Base-by-base conservation (phyloP, 1,140 invertebrate genomes). In the Pachypsylla venusta region DNA sequence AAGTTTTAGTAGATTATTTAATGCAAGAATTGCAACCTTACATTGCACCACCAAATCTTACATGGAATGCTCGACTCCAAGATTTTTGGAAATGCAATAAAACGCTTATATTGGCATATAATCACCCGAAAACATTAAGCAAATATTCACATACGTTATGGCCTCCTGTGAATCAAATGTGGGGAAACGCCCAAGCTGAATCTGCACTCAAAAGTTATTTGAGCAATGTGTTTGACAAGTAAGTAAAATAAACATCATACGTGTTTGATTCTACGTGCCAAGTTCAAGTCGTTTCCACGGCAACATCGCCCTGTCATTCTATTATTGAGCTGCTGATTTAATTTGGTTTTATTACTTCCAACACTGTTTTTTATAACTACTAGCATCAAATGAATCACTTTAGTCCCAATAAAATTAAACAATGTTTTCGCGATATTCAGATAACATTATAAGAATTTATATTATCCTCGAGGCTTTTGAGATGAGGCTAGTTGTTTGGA, bases 101-200 rank as follows among this genome's bases (percentile, higher is more conserved):
- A 61, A 72, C 77, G 53, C 64, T 81, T 0, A 75, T 82, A 54
- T 66, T 82, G 3, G 75, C 77, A 14, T 82, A 82, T 60, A 77
- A 81, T 56, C 66, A 77, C 10, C 56, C 61, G 16, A 58, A 63
- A 1, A 66, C 74, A 1, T 69, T 73, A 4, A 26, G 26, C 1
- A 59, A 62, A 1, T 55, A 53, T 4, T 63, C 65, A 22, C 53
- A 61, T 5, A 67, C 62, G 40, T 61, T 77, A 0, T 79, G 74
- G 73, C 65, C 67, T 19, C 68, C 70, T 12, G 74, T 77, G 1
- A 67, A 71, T 22, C 81, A 82, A 55, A 71, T 78, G 40, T 82
- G 81, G 81, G 79, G 78, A 12, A 75, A 82, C 63, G 77, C 76
- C 4, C 74, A 78, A 54, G 72, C 63, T 1, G 64, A 77, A 57